phyloP scores from a whole-genome alignment of 2,888 invertebrate species.

The Neuroscelio doddi region DNA sequence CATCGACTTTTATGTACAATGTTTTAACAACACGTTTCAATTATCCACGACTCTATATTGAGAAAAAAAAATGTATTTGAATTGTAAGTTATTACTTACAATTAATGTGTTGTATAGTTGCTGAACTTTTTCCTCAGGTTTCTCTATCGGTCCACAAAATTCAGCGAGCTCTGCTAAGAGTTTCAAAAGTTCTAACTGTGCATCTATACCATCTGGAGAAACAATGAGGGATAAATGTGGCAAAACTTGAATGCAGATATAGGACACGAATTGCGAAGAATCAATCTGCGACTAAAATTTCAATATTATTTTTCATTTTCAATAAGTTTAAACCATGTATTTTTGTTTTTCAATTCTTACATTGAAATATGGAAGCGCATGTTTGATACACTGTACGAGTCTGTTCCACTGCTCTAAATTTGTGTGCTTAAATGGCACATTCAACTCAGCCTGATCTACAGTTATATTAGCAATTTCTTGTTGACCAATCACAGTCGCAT shows the following conservation, averaged over 20 bases:
- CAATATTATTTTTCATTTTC: constrained; percentile 45
- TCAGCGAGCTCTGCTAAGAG: constrained; percentile 89
- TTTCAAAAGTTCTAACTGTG: constrained; percentile 86
- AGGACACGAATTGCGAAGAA: constrained; percentile 87
- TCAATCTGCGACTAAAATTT: constrained; percentile 84
- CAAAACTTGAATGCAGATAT: constrained; percentile 88
- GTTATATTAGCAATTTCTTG: constrained; percentile 90
- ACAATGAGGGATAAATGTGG: constrained; percentile 81
- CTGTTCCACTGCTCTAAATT: constrained; percentile 78
- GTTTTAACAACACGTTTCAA: too few relatives aligned
- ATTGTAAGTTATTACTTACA: constrained; percentile 74
- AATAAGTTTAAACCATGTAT: too few relatives aligned
- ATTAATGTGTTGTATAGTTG: constrained; percentile 85
- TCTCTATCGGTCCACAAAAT: constrained; percentile 84
- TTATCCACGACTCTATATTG: too few relatives aligned
- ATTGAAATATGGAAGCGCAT: constrained; percentile 90
- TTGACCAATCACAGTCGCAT: constrained; percentile 87
- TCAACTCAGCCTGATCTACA: constrained; percentile 89
- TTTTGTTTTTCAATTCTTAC: too few relatives aligned
- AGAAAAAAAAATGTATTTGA: too few relatives aligned
- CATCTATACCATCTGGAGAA: constrained; percentile 77
- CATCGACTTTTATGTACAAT: too few relatives aligned
- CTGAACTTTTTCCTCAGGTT: constrained; percentile 82
- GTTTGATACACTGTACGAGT: constrained; percentile 88
- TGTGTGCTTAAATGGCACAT: constrained; percentile 81